Evolutionary conservation across 2,113 vertebrate genomes (phyloP), one percentile per base, ranked within the genome.

Genomic region (Leucosticte australis): DNA sequence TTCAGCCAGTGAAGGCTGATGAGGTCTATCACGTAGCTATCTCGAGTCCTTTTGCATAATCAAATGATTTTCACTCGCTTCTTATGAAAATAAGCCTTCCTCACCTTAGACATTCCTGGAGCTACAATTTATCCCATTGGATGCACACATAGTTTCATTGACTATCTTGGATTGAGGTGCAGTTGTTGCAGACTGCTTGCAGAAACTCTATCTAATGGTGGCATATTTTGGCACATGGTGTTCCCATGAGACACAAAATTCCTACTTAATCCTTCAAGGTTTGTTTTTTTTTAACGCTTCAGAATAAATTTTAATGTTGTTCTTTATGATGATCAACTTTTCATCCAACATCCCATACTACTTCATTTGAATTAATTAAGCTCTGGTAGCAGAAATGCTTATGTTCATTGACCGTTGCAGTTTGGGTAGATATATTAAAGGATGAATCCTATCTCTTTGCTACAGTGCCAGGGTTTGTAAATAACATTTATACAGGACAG

Each of bases 391-490:
- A 88, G 55, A 92, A 80, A 67, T 35, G 5, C 4, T 79, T 50
- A 24, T 39, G 12, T 69, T 69, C n/a, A 39, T 30, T 69, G 67
- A 50, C 27, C 52, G 10, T 18, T 76, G 42, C 50, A 63, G 13
- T 70, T 83, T 67, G 55, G 6, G 31, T 56, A 79, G 39, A 75
- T 49, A 60, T 28, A 37, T 53, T 67, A 64, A 78, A 73, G 53
- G 24, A 70, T 0, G 0, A 80, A 74, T 63, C 33, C 26, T 46
- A 42, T 49, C 35, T 71, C 16, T 83, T 80, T 0, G 1, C 22
- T 55, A 57, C 21, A 53, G 46, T 50, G 33, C 7, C 39, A 85
- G 17, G 2, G 4, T 19, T 23, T 68, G 33, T 55, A 87, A 75
- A 64, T 70, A 70, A 39, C 14, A 24, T 6, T 1, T 13, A 35